A percentile compares a stretch with the other conserved stretches of the same genome.
Conservation (phyloP, 2,888 invertebrate species). For the Harpalus rufipes region DNA sequence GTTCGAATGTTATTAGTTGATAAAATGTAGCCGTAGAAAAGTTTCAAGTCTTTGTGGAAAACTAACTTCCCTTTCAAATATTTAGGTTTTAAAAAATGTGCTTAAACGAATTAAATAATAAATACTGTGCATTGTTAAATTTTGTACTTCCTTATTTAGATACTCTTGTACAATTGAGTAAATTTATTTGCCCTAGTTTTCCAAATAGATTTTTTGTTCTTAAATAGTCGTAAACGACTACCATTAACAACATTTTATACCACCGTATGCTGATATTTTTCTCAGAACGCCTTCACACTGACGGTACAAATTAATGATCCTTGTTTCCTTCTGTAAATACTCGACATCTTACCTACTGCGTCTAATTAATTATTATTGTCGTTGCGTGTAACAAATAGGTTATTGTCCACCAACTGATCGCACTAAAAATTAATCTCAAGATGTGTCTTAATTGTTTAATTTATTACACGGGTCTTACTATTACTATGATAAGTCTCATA, state of each 20-base stretch:
- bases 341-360: constrained; percentile 33
- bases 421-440: constrained; percentile 58
- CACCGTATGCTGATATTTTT: constrained; percentile 31
- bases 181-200: constrained; percentile 27
- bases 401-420: constrained; percentile 54
- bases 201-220: constrained; percentile 17
- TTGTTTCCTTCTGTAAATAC: constrained; percentile 46
- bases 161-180: constrained; percentile 17
- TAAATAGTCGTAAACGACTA: neutral
- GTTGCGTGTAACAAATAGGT: constrained; percentile 58
- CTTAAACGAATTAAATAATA: neutral
- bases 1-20: too few species aligned
- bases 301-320: constrained; percentile 44
- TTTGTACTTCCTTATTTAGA: constrained; percentile 22
- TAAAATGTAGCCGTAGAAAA: too few species aligned
- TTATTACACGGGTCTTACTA: constrained; percentile 43
- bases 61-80: too few species aligned
- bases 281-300: constrained; percentile 35
- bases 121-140: neutral
- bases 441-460: constrained; percentile 62
- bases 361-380: constrained; percentile 57
- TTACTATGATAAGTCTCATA: constrained; percentile 38
- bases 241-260: constrained; percentile 33
- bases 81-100: neutral
- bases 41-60: too few species aligned